Percentiles rank a stretch among this genome's conserved stretches.
These are phyloP conservation scores for Drosophila chauvacae DNA, from an alignment of 1,140 invertebrate genomes.

Conservation along the genomic window DNA sequence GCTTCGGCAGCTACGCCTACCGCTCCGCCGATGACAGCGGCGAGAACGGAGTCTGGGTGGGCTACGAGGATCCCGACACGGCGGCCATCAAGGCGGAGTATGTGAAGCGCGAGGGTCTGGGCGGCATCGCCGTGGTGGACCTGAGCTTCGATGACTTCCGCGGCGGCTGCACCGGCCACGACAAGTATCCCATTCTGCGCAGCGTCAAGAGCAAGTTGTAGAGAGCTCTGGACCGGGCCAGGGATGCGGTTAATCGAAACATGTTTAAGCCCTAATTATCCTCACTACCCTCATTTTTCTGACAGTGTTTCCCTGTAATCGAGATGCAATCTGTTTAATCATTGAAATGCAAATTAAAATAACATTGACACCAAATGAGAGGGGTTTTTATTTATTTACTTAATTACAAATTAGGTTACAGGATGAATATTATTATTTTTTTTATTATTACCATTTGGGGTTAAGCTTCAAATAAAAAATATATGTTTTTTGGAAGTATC, in stretches of 20 bases:
- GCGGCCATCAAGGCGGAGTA: conserved; percentile 92
- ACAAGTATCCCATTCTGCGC: conserved; percentile 91
- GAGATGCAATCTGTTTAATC: conserved; percentile 34
- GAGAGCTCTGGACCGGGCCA: background rate
- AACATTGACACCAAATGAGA: conserved; percentile 21
- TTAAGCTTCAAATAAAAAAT: too few relatives aligned
- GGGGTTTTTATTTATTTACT: background rate
- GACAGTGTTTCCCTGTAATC: conserved; percentile 1
- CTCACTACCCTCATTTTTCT: conserved; percentile 11
- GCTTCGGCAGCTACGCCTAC: conserved; percentile 91
- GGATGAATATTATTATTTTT: background rate
- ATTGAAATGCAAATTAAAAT: conserved; percentile 23
- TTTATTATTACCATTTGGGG: too few relatives aligned
- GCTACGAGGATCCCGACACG: conserved; percentile 94
- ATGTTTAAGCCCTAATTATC: background rate
- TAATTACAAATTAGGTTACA: too few relatives aligned
- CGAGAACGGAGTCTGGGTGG: conserved; percentile 93
- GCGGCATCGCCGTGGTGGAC: conserved; percentile 92
- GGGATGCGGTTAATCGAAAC: background rate
- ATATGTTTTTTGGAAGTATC: too few relatives aligned
- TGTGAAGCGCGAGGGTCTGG: conserved; percentile 89
- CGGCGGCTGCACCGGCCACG: conserved; percentile 89
- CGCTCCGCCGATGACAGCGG: conserved; percentile 89
- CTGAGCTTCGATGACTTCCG: conserved; percentile 93
- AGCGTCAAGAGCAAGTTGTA: conserved; percentile 87